phyloP scores from a whole-genome alignment of 2,113 vertebrate species.

The Notarius quadriscutis region DNA sequence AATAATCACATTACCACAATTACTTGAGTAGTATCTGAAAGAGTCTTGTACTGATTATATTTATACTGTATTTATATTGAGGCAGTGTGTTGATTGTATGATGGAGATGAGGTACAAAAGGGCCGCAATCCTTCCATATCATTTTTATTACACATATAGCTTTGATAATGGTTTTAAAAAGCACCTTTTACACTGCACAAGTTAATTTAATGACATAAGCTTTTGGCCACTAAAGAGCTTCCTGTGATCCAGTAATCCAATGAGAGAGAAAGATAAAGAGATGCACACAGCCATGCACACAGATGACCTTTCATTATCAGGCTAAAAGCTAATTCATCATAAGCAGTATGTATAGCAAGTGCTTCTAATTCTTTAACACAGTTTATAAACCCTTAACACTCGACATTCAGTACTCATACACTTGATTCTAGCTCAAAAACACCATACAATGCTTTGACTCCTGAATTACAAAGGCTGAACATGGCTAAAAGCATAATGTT shows the following conservation, averaged over 20 bases:
- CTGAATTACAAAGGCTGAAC: conserved; percentile 30
- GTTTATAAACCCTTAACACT: conserved; percentile 16
- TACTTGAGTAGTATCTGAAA: background rate
- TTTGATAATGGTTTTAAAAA: conserved; percentile 68
- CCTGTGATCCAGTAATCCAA: conserved; percentile 4
- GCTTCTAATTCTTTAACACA: conserved; percentile 45
- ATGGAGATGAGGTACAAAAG: background rate
- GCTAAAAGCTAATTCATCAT: conserved; percentile 35
- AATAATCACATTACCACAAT: background rate
- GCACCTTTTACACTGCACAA: conserved; percentile 61
- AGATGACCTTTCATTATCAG: conserved; percentile 45
- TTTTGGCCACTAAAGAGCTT: conserved; percentile 21
- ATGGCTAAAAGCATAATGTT: conserved; percentile 54
- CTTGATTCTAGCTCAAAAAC: conserved; percentile 43
- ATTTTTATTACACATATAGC: conserved; percentile 52
- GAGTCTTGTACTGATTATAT: too few species aligned
- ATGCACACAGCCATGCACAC: conserved; percentile 63
- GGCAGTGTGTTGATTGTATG: background rate
- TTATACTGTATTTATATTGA: background rate
- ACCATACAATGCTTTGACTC: background rate
- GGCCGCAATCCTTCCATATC: background rate
- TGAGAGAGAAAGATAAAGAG: conserved; percentile 27
- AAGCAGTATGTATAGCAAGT: conserved; percentile 67
- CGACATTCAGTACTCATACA: conserved; percentile 27
- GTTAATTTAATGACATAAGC: conserved; percentile 53